These are phyloP conservation scores for Onychomys arenicola DNA, from an alignment of 2,797 vertebrate species.

Conservation along the genomic window DNA sequence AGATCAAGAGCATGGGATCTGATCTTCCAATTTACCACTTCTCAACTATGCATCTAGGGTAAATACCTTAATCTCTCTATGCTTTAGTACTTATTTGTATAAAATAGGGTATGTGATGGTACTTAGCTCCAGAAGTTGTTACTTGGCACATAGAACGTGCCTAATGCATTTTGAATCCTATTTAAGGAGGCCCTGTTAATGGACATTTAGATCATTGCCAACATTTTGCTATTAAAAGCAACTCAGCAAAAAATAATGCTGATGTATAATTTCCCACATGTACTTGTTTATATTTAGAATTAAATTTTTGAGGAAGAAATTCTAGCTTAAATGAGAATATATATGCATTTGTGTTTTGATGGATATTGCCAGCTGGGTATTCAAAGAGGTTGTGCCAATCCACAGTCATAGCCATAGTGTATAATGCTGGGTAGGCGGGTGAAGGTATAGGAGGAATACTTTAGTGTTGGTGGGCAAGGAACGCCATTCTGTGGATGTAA, in stretches of 20 bases:
- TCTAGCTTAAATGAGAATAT: neutral
- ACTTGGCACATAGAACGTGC: neutral
- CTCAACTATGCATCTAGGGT: neutral
- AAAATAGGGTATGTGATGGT: neutral
- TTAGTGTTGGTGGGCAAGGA: neutral
- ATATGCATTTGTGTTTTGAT: slow-evolving; percentile 44
- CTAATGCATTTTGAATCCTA: slow-evolving; percentile 8
- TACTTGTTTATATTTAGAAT: slow-evolving; percentile 63
- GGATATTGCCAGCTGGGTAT: neutral
- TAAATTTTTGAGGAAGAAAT: slow-evolving; percentile 61
- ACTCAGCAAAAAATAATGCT: neutral
- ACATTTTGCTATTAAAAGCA: slow-evolving; percentile 41
- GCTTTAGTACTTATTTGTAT: neutral
- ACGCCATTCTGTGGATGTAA: neutral
- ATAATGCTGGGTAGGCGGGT: neutral
- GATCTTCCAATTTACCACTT: neutral
- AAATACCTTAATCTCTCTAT: neutral
- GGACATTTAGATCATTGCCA: neutral
- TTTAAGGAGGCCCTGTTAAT: neutral
- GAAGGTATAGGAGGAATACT: neutral
- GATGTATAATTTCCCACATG: slow-evolving; percentile 5
- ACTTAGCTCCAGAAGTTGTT: neutral
- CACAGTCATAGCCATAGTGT: neutral
- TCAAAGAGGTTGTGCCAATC: neutral
- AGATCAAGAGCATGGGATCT: neutral